Base-by-base conservation (phyloP, 2,888 invertebrate species). In the Aproaerema taeniolella region DNA sequence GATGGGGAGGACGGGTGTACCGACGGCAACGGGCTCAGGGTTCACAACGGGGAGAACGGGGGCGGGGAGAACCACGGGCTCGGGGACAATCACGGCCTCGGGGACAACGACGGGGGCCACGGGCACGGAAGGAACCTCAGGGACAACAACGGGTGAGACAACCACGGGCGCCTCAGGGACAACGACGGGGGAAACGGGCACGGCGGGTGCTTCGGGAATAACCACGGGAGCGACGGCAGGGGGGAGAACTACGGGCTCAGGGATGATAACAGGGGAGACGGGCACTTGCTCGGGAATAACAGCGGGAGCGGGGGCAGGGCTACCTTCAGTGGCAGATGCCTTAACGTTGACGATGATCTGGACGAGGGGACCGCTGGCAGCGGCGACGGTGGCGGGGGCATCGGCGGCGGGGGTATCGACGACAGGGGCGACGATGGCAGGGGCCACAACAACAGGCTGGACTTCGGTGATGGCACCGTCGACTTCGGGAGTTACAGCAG, bases 321-420 rank as follows among this genome's bases (percentile, higher is more conserved):
- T 13, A 12, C 6, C 30, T 38, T 5, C 30, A 9, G 28, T n/a
- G 13, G 10, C 12, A 9, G 30, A 3, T 9, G 31, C 31, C 15
- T 31, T 31, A 3, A 31, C 9, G 31, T 31, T 31, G 15, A 31
- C 7, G 31, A 31, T 31, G 16, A 31, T 16, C 16, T 31, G 31
- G n/a, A 31, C 31, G n/a, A 31, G 16, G 11, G 31, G 31, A 15
- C 10, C 2, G 15, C n/a, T 53, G 45, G 50, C 51, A 28, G 52
- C 47, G 38, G 25, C 34, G 12, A 46, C 47, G 31, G 55, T 54
- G 10, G 42, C 39, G 25, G 38, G 31, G 26, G 46, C 42, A 16
- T 30, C 44, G 25, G 49, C 41, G 29, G 34, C 33, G 29, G 49
- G 43, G n/a, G 14, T 31, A 1, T 31, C 37, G 31, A 35, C 28